Conservation (phyloP, 2,888 invertebrate genomes). For the Epistrophe grossulariae region DNA sequence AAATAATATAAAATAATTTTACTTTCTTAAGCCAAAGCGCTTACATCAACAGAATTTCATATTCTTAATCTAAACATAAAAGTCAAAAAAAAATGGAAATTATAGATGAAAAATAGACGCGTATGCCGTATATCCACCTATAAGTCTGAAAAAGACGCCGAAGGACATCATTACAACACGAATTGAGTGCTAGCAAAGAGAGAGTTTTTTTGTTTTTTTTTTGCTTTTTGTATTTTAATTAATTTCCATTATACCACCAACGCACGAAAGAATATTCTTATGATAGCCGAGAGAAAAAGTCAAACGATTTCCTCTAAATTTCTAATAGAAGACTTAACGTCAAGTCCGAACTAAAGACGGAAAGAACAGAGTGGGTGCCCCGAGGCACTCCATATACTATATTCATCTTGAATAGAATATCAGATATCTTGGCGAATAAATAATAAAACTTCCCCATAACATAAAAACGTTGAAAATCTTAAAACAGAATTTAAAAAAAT, state of each 20-base stretch:
- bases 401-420: neutral
- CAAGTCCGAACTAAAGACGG: neutral
- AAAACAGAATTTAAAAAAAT: too few relatives aligned
- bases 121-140: neutral
- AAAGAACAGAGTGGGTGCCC: neutral
- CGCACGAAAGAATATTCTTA: constrained; percentile 23
- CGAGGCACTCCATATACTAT: neutral
- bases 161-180: constrained; percentile 59
- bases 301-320: constrained; percentile 41
- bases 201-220: neutral
- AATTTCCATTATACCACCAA: constrained; percentile 44
- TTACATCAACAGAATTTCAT: constrained; percentile 45
- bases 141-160: constrained; percentile 46
- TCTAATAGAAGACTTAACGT: neutral
- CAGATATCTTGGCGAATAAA: neutral
- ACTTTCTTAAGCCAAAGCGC: constrained; percentile 31
- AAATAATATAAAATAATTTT: neutral
- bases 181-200: constrained; percentile 9
- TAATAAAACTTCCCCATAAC: neutral
- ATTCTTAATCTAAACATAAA: constrained; percentile 66
- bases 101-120: constrained; percentile 40
- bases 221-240: constrained; percentile 48
- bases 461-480: too few relatives aligned
- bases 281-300: constrained; percentile 32
- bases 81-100: constrained; percentile 41